Evolutionary conservation across 1,140 invertebrate species (phyloP).

Genomic region (Caerostris extrusa): DNA sequence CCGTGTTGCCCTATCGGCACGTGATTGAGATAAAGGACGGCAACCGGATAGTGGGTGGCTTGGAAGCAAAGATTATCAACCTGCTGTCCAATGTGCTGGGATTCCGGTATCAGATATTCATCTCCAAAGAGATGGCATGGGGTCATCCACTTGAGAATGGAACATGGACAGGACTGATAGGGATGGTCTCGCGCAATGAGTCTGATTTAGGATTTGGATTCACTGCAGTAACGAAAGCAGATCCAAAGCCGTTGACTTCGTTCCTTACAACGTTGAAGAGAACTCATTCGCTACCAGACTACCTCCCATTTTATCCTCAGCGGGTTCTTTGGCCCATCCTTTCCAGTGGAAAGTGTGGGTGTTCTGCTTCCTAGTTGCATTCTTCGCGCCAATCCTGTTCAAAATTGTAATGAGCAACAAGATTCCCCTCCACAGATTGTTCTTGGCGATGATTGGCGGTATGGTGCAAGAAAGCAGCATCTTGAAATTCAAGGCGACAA

Average conservation of each 20-base stretch:
- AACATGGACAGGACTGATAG: not conserved
- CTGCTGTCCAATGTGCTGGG: not conserved
- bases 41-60: not conserved
- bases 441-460: not conserved
- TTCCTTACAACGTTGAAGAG: conserved; percentile 3
- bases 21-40: not conserved
- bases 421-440: not conserved
- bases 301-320: too few species aligned
- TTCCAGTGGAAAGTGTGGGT: not conserved
- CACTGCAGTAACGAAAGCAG: not conserved
- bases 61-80: conserved; percentile 12
- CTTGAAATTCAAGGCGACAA: not conserved
- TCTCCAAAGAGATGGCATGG: not conserved
- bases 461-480: not conserved
- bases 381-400: not conserved
- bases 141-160: not conserved
- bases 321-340: not conserved
- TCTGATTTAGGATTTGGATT: conserved; percentile 8
- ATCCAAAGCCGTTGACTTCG: not conserved
- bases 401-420: conserved; percentile 4
- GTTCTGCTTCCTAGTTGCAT: not conserved
- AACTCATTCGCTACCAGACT: conserved; percentile 36
- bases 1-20: not conserved
- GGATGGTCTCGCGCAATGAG: not conserved
- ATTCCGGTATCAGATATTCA: not conserved